Percentiles rank a stretch among this genome's conserved stretches.
These are phyloP conservation scores for Lasioglossum zephyrum DNA, from an alignment of 2,888 invertebrate genomes.

Conservation along the genomic window DNA sequence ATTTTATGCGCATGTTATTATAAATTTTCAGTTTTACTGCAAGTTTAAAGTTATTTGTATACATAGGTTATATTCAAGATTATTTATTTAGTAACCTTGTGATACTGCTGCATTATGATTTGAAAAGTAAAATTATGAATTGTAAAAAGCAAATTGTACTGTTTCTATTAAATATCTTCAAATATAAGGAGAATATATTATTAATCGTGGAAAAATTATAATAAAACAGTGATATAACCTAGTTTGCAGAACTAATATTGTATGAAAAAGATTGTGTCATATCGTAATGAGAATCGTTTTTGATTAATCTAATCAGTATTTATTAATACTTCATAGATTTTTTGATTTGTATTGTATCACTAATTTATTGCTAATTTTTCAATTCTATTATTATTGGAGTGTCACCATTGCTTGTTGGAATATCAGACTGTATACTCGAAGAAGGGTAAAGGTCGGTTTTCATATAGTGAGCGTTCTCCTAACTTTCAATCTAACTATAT, in stretches of 20 bases:
- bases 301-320: background rate
- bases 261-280: background rate
- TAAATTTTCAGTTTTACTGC: background rate
- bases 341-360: background rate
- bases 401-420: background rate
- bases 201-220: background rate
- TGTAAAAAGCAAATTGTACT: background rate
- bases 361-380: background rate
- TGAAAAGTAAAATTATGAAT: background rate
- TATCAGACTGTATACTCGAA: background rate
- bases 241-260: background rate
- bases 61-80: conserved; percentile 45
- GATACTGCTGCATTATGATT: background rate
- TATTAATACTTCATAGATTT: background rate
- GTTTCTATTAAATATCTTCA: background rate
- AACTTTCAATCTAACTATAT: background rate
- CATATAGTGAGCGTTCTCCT: background rate
- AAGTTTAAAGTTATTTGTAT: background rate
- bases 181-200: background rate
- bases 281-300: background rate
- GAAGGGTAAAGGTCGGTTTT: conserved; percentile 15
- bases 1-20: background rate
- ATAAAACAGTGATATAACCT: conserved; percentile 25
- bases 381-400: background rate
- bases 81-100: background rate